Conservation (phyloP, 2,888 invertebrate genomes). For the Lacanobia oleracea region DNA sequence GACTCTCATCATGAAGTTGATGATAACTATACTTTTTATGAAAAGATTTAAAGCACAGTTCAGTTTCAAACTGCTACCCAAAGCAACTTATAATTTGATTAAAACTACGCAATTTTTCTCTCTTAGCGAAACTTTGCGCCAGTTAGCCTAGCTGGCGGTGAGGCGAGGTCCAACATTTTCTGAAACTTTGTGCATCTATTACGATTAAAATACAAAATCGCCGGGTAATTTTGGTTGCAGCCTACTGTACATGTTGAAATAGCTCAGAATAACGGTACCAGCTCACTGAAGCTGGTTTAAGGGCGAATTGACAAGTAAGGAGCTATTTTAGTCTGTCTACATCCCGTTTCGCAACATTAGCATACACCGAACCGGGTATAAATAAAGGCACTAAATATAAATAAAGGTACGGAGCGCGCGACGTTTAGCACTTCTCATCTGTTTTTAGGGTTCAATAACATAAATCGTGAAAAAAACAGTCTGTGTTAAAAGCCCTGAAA, state of each 20-base stretch:
- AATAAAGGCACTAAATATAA: conserved; percentile 71
- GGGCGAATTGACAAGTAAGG: conserved; percentile 74
- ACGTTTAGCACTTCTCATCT: conserved; percentile 66
- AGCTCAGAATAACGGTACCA: conserved; percentile 47
- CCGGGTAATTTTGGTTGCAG: conserved; percentile 18
- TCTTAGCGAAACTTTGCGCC: conserved; percentile 54
- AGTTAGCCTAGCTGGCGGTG: conserved; percentile 41
- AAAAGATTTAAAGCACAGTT: conserved; percentile 13
- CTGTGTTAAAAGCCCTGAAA: conserved; percentile 52
- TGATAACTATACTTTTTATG: conserved; percentile 2
- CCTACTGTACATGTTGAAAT: conserved; percentile 32
- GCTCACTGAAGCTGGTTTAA: conserved; percentile 66
- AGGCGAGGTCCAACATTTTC: conserved; percentile 42
- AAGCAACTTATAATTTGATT: conserved; percentile 64
- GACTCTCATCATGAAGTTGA: conserved; percentile 12
- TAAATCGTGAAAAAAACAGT: conserved; percentile 61
- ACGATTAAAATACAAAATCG: conserved; percentile 55
- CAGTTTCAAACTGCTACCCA: conserved; percentile 38
- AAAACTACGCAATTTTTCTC: conserved; percentile 63
- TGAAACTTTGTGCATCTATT: conserved; percentile 57
- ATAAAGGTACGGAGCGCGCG: conserved; percentile 62
- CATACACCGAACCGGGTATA: conserved; percentile 69
- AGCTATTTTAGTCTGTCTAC: conserved; percentile 75
- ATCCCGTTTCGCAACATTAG: conserved; percentile 75
- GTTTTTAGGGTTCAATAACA: conserved; percentile 67